A percentile compares a stretch with the other conserved stretches of the same genome.
phyloP scores from a whole-genome alignment of 2,888 invertebrate species.

The Napeogenes sylphis region DNA sequence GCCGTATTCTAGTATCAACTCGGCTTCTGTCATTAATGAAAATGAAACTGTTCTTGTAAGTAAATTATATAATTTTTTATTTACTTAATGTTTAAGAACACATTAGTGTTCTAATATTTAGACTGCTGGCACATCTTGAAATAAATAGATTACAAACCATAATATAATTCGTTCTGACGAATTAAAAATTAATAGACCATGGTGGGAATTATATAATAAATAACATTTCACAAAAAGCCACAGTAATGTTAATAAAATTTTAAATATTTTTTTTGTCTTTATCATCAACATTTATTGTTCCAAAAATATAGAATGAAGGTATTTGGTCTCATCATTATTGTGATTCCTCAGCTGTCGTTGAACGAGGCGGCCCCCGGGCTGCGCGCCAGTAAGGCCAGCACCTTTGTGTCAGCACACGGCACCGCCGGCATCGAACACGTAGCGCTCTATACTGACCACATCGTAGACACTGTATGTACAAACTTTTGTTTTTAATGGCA shows the following conservation, averaged over 20 bases:
- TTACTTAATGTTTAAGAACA: too few species aligned
- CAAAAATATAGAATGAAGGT: too few species aligned
- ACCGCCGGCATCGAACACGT: constrained; percentile 65
- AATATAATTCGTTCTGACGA: too few species aligned
- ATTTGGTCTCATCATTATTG: background rate
- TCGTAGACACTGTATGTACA: constrained; percentile 57
- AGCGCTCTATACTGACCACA: constrained; percentile 66
- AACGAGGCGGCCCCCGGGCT: constrained; percentile 66
- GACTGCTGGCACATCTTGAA: too few species aligned
- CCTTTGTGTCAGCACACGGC: constrained; percentile 62
- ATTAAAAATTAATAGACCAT: too few species aligned
- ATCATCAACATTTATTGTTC: too few species aligned
- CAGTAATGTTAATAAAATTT: background rate
- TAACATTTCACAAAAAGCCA: background rate
- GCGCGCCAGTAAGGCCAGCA: constrained; percentile 58
- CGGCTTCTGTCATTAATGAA: constrained; percentile 96
- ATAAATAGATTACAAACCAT: too few species aligned
- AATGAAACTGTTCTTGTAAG: constrained; percentile 93
- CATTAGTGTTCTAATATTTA: too few species aligned
- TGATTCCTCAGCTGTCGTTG: constrained; percentile 64
- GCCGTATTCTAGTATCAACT: constrained; percentile 94
- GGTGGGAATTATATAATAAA: too few species aligned
- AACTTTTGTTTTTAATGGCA: too few species aligned
- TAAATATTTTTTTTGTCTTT: too few species aligned
- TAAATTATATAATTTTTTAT: constrained; percentile 17